Percentiles rank a stretch among this genome's conserved stretches.
Conservation (phyloP, 1,140 invertebrate species). For the Drosophila chauvacae region DNA sequence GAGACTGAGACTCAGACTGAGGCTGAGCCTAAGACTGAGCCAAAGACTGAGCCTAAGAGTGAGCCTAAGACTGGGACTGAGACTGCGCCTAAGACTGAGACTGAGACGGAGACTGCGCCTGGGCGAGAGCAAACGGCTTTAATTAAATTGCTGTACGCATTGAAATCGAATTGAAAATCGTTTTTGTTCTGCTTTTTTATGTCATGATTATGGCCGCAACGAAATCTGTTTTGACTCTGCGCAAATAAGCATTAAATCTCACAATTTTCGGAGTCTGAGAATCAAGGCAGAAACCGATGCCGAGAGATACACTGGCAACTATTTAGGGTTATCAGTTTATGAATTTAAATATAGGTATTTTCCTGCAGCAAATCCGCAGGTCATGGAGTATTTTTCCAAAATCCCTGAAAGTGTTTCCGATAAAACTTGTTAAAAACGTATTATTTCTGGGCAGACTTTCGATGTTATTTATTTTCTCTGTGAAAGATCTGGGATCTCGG, state of each 20-base stretch:
- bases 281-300: constrained; percentile 18
- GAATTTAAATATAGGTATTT: background rate
- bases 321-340: background rate
- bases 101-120: background rate
- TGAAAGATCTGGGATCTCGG: constrained; percentile 6
- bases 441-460: background rate
- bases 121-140: constrained; percentile 47
- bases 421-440: background rate
- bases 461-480: constrained; percentile 1
- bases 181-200: constrained; percentile 82
- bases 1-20: background rate
- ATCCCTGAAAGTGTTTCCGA: no score
- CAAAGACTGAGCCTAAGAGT: background rate
- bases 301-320: constrained; percentile 2
- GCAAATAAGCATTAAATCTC: constrained; percentile 82
- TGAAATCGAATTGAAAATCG: constrained; percentile 81
- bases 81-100: background rate
- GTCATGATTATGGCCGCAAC: constrained; percentile 76
- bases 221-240: constrained; percentile 81
- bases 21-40: background rate
- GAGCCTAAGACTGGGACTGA: background rate
- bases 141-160: constrained; percentile 75
- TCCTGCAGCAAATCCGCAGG: background rate
- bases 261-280: constrained; percentile 54
- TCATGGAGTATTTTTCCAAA: background rate